Percentiles rank a stretch among this genome's conserved stretches.
Conservation (phyloP, 2,113 vertebrate genomes). For the Benitochromis conjunctus region DNA sequence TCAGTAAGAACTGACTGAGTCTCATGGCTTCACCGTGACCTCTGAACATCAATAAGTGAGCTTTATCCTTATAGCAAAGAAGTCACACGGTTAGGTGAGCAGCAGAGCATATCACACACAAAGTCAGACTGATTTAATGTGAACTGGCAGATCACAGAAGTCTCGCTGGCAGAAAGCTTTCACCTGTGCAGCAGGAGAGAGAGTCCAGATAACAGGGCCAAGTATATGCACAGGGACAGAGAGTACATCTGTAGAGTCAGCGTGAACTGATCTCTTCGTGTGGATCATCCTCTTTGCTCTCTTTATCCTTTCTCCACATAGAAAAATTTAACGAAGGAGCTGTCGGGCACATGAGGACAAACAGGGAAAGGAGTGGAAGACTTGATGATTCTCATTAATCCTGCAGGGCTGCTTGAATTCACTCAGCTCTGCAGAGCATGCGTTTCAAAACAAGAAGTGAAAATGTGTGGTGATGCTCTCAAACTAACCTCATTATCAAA, state of each 20-base stretch:
- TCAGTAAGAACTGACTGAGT: not conserved
- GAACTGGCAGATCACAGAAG: slow-evolving; percentile 23
- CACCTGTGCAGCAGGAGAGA: slow-evolving; percentile 16
- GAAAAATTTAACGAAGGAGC: not conserved
- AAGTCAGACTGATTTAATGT: slow-evolving; percentile 1
- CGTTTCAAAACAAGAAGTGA: not conserved
- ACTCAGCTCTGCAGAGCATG: not conserved
- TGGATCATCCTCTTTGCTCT: not conserved
- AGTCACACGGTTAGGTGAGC: not conserved
- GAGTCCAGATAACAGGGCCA: not conserved
- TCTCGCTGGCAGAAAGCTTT: not conserved
- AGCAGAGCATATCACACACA: not conserved
- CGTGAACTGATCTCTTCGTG: not conserved
- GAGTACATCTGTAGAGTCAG: not conserved
- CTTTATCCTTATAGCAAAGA: not conserved
- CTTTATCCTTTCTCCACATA: not conserved
- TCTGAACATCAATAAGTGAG: not conserved
- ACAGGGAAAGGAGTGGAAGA: not conserved
- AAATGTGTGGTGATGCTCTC: not conserved
- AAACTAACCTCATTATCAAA: not conserved
- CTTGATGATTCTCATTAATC: not conserved
- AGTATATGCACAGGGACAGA: not conserved
- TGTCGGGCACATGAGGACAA: not conserved
- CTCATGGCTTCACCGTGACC: not conserved
- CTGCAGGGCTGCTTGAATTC: not conserved